These are phyloP conservation scores for Orchesella cincta DNA, from an alignment of 1,140 invertebrate genomes.

Conservation along the genomic window DNA sequence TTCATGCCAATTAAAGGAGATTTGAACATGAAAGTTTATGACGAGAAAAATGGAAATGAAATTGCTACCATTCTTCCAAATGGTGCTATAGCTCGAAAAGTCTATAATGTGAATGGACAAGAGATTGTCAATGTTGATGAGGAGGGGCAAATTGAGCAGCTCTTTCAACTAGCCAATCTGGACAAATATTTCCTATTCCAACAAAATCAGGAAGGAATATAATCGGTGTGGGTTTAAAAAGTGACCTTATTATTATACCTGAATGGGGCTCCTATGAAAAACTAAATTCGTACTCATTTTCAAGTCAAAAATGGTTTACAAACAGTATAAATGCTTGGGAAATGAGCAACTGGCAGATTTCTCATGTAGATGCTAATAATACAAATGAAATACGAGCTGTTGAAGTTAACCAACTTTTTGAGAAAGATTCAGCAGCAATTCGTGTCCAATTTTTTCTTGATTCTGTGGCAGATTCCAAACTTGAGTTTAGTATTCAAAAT, in stretches of 20 bases:
- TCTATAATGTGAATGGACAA: neutral
- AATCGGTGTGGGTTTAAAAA: neutral
- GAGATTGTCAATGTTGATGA: neutral
- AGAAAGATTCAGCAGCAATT: too few relatives aligned
- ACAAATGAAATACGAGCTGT: too few relatives aligned
- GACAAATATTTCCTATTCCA: neutral
- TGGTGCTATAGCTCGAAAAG: neutral
- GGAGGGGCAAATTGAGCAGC: neutral
- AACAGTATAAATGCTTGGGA: too few relatives aligned
- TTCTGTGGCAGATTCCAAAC: too few relatives aligned
- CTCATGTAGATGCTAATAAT: too few relatives aligned
- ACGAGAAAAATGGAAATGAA: neutral
- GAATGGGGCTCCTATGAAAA: neutral
- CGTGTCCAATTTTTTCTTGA: too few relatives aligned
- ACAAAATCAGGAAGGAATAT: neutral
- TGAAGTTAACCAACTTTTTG: too few relatives aligned
- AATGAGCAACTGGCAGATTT: too few relatives aligned
- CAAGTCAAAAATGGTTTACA: too few relatives aligned
- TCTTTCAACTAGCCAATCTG: neutral
- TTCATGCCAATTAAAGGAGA: neutral
- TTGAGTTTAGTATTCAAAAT: too few relatives aligned
- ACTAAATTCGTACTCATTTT: neutral
- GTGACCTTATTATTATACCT: neutral
- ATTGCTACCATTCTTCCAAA: neutral
- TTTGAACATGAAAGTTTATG: neutral